Percentiles rank a stretch among this genome's conserved stretches.
Evolutionary conservation across 2,113 vertebrate genomes (phyloP).

Genomic region (Todiramphus chloris): DNA sequence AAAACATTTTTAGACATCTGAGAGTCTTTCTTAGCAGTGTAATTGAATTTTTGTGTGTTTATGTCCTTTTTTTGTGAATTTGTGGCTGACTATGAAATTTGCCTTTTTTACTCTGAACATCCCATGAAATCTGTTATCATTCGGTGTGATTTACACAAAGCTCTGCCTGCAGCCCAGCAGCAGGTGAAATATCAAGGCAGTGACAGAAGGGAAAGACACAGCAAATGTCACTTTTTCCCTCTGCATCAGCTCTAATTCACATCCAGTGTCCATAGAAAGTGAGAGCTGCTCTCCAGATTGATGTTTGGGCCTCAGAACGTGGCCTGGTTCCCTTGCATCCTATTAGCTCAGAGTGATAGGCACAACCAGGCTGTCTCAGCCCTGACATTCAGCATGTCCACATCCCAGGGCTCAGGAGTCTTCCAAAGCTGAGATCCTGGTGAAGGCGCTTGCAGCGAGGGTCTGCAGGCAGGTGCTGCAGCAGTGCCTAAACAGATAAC

Average conservation of each 20-base stretch:
- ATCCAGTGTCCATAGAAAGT: rapidly evolving
- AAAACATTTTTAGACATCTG: constrained; percentile 41
- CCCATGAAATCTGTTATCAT: constrained; percentile 25
- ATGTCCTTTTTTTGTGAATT: constrained; percentile 40
- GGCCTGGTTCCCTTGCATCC: background rate
- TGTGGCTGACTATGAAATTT: constrained; percentile 52
- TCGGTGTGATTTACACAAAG: constrained; percentile 20
- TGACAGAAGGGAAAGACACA: background rate
- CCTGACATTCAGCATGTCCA: background rate
- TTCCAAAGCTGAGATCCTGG: background rate
- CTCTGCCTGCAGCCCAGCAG: background rate
- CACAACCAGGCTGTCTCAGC: background rate
- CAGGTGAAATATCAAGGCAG: background rate
- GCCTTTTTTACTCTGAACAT: constrained; percentile 32
- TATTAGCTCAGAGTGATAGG: rapidly evolving
- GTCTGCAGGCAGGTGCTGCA: background rate
- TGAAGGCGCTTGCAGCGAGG: background rate
- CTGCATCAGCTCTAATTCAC: background rate
- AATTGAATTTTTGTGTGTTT: constrained; percentile 53
- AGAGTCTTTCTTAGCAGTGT: constrained; percentile 12
- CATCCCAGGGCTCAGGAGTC: background rate
- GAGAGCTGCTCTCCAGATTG: background rate
- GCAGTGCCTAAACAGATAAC: background rate
- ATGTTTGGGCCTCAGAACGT: background rate
- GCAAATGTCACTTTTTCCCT: background rate